Evolutionary conservation across 2,888 invertebrate species (phyloP), one percentile per base, ranked within the genome.

Genomic region (Euclidia mi): DNA sequence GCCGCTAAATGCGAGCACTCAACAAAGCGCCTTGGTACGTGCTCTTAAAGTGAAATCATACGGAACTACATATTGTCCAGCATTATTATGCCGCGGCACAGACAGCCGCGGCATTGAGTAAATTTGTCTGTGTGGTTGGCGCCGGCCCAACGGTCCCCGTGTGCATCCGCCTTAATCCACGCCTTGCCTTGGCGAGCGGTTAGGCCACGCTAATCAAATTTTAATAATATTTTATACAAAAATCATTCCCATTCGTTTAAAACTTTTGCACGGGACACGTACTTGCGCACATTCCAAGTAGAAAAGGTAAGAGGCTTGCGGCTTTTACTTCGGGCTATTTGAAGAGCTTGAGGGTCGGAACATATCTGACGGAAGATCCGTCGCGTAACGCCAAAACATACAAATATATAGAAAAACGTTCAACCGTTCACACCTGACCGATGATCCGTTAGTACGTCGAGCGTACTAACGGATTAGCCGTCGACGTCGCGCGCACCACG

Each of bases 211-310:
- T 65, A 72, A 69, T 70, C 49, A n/a, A n/a, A n/a, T n/a, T n/a
- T n/a, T n/a, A n/a, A n/a, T n/a, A n/a, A n/a, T n/a, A 61, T 72
- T 69, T 70, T 69, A 69, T 60, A 64, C 52, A 72, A 71, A 69
- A 70, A 70, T 64, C 60, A 51, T 57, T 69, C 38, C 56, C 69
- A 72, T 64, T 68, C 48, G 56, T 64, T 60, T 51, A 28, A 70
- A 60, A 52, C 34, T 72, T 40, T 34, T 41, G 42, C 1, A 15
- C 15, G 2, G 12, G 28, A 49, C 41, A 35, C 34, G 41, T 11
- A 17, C 29, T 25, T 25, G 20, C 4, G 20, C 20, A 25, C 20
- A 7, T 25, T 25, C 20, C 20, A 25, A 25, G 7, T 25, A 25
- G n/a, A n/a, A n/a, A n/a, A n/a, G 20, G 20, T 4, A 25, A 25